Conservation (phyloP, 2,113 vertebrate species). For the Antennarius striatus region DNA sequence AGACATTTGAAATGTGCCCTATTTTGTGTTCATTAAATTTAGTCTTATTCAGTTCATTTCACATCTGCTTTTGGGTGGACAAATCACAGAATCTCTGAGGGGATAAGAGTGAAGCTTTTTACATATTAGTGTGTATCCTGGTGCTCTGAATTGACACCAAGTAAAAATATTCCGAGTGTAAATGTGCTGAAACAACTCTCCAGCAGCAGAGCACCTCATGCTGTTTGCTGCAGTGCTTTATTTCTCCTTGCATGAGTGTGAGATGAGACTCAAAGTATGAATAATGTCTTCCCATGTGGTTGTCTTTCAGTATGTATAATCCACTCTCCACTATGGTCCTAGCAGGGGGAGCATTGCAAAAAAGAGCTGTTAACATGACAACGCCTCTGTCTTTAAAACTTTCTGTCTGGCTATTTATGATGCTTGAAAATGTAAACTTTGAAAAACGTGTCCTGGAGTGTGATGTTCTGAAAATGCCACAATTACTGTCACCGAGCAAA, state of each 20-base stretch:
- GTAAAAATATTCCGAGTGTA: conserved; percentile 32
- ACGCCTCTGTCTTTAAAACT: too few species aligned
- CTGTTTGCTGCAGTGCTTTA: conserved; percentile 58
- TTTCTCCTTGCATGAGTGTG: conserved; percentile 45
- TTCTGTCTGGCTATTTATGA: too few species aligned
- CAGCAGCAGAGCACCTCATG: conserved; percentile 44
- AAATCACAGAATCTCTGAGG: conserved; percentile 14
- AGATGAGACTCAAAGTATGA: conserved; percentile 51
- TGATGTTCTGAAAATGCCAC: too few species aligned
- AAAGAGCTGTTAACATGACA: conserved; percentile 11
- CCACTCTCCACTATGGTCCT: conserved; percentile 26
- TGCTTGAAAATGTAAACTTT: too few species aligned
- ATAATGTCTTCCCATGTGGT: conserved; percentile 54
- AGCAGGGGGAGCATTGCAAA: conserved; percentile 22
- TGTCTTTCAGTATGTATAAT: conserved; percentile 44
- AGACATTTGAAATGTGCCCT: too few species aligned
- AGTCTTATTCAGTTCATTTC: conserved; percentile 24
- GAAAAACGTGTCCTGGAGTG: too few species aligned
- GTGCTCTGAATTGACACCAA: neutral
- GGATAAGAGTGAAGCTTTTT: neutral
- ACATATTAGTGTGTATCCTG: neutral
- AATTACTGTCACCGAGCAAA: too few species aligned
- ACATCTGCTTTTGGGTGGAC: conserved; percentile 16
- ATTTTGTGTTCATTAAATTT: too few species aligned
- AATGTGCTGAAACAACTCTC: conserved; percentile 36